Evolutionary conservation across 2,797 vertebrate genomes (phyloP).

Genomic region (Sylvia borin): DNA sequence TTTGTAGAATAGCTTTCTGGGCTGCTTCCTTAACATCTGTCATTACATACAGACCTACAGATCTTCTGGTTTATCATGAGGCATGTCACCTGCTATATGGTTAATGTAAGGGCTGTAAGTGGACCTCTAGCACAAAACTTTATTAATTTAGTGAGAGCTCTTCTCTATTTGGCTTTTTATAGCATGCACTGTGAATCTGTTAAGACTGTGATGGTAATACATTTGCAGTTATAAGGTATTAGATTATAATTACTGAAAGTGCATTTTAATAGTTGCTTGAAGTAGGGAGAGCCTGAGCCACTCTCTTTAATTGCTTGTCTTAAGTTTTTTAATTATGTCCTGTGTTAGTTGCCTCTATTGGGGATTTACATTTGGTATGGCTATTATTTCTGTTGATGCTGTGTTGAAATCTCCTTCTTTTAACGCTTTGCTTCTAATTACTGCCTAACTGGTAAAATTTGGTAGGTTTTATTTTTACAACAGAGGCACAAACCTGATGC

Average conservation of each 20-base stretch:
- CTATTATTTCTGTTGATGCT: neutral
- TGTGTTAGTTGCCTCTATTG: neutral
- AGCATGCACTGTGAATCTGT: neutral
- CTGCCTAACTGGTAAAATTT: neutral
- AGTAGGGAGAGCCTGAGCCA: neutral
- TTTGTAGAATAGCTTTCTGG: neutral
- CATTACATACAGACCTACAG: no score
- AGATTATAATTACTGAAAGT: neutral
- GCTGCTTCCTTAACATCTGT: neutral
- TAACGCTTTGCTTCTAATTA: neutral
- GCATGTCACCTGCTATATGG: no score
- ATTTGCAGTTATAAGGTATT: neutral
- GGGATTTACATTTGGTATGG: neutral
- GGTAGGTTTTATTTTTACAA: neutral
- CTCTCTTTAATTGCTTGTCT: neutral
- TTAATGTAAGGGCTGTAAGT: no score
- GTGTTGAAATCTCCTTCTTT: neutral
- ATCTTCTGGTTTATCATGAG: no score
- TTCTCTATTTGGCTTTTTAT: neutral
- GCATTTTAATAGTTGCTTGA: neutral
- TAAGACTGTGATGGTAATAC: neutral
- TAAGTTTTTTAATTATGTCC: neutral
- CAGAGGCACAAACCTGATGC: conserved; percentile 77
- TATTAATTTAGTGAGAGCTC: neutral
- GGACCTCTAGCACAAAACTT: neutral